Evolutionary conservation across 1,140 invertebrate genomes (phyloP), one percentile per base, ranked within the genome.

Genomic region (Leptinotarsa texana): DNA sequence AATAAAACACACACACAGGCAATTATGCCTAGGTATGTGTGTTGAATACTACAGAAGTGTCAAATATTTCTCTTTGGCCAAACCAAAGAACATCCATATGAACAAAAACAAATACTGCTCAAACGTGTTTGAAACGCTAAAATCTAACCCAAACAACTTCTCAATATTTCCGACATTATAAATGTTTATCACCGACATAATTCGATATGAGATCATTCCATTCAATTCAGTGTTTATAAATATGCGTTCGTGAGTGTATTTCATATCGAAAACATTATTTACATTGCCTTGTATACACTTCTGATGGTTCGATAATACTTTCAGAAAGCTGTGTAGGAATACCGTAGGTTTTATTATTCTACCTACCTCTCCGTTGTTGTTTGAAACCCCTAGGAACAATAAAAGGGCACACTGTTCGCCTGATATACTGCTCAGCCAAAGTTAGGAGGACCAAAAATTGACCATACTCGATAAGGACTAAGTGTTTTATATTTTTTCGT

Each of bases 311-410:
- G 70, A 72, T 72, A 72, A 72, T 72, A 15, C 70, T 13, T 63
- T 72, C 57, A 72, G 57, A 63, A 73, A 22, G 51, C n/a, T 57
- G 51, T 57, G 51, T 57, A 57, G 51, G 51, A 61, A 62, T 24
- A 51, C 48, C 61, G 67, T 73, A 42, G 71, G 68, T 73, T 67
- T 76, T 76, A 69, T 72, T 76, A 51, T 72, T 62, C 33, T 73
- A 73, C 72, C 75, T 76, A 73, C 70, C 71, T 68, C 71, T 73
- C 65, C 1, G 48, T 77, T 75, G 76, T 75, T 75, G 73, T 75
- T 69, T 24, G 24, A 69, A 73, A 70, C 71, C 74, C 77, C 77
- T 71, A 51, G 74, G 72, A 69, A 75, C 47, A 48, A 69, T 33
- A 24, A 66, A 66, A 1, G 24, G 63, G 22, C 27, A 6, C 27